A percentile compares a stretch with the other conserved stretches of the same genome.
phyloP scores from a whole-genome alignment of 1,140 invertebrate genomes.

The Epicauta chinensis region DNA sequence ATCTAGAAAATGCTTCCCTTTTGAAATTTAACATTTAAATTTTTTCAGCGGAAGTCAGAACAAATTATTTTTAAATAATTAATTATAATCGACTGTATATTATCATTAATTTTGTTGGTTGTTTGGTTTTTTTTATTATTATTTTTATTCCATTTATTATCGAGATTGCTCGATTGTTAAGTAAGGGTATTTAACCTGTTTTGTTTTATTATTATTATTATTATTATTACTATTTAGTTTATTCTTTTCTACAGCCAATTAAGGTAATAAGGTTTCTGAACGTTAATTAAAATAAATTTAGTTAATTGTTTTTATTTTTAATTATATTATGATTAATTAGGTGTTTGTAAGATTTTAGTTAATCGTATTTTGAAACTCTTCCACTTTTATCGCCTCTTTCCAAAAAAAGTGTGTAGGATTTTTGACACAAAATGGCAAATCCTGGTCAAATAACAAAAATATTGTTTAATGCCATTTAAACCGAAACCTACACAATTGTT shows the following conservation, averaged over 20 bases:
- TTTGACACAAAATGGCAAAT: not conserved
- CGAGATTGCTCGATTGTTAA: slow-evolving; percentile 6
- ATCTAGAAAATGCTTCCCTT: not conserved
- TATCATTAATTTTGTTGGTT: slow-evolving; percentile 14
- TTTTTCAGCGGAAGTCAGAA: not conserved
- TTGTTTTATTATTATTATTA: slow-evolving; percentile 2
- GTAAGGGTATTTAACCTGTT: slow-evolving; percentile 13
- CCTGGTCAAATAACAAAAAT: not conserved
- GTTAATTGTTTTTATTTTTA: slow-evolving; percentile 1
- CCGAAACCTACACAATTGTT: not conserved
- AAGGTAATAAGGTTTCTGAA: not conserved
- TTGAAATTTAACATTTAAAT: slow-evolving; percentile 11
- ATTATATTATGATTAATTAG: not conserved
- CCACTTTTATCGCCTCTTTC: too few species aligned
- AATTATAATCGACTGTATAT: slow-evolving; percentile 1
- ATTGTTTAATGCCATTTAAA: not conserved
- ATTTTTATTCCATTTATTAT: not conserved
- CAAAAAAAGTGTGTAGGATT: too few species aligned
- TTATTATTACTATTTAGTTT: slow-evolving; percentile 4
- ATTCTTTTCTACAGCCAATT: slow-evolving; percentile 9
- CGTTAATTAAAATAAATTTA: slow-evolving; percentile 10
- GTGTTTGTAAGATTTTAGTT: slow-evolving; percentile 10
- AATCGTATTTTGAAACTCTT: not conserved
- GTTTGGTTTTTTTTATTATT: not conserved
- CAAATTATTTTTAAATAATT: too few species aligned